These are phyloP conservation scores for Pao palembangensis DNA, from an alignment of 2,113 vertebrate genomes.

Conservation along the genomic window DNA sequence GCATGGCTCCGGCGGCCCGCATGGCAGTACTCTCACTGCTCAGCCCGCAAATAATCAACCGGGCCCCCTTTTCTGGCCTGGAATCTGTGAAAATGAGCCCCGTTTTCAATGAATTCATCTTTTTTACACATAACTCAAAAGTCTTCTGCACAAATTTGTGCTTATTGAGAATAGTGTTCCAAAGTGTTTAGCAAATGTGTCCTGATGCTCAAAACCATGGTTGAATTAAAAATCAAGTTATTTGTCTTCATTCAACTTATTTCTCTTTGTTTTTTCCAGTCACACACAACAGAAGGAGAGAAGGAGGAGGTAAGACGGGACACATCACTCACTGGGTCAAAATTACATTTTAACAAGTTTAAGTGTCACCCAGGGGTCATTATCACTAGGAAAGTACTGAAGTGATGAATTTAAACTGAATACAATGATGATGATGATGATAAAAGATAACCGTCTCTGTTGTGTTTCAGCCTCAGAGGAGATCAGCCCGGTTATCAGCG, in stretches of 20 bases:
- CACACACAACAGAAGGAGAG: constrained; percentile 76
- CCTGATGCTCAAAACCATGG: constrained; percentile 15
- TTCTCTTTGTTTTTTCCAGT: constrained; percentile 35
- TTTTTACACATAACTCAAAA: constrained; percentile 54
- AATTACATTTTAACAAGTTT: neutral
- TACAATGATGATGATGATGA: neutral
- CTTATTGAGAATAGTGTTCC: constrained; percentile 15
- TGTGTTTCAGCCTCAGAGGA: constrained; percentile 86
- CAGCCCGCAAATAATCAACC: neutral
- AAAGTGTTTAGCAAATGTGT: constrained; percentile 19
- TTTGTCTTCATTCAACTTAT: constrained; percentile 7
- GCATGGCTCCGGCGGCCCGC: constrained; percentile 43
- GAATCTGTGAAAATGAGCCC: constrained; percentile 44
- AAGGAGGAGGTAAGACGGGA: constrained; percentile 83
- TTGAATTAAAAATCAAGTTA: neutral
- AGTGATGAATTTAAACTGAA: neutral
- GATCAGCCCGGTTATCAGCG: constrained; percentile 89
- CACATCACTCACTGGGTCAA: neutral
- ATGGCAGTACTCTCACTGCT: constrained; percentile 25
- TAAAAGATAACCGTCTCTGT: constrained; percentile 17
- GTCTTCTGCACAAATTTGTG: constrained; percentile 47
- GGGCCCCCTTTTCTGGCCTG: neutral
- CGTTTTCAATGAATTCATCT: constrained; percentile 21
- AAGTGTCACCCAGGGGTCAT: neutral
- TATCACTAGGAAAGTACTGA: neutral